phyloP scores from a whole-genome alignment of 2,888 invertebrate species.

The Erynnis tages region DNA sequence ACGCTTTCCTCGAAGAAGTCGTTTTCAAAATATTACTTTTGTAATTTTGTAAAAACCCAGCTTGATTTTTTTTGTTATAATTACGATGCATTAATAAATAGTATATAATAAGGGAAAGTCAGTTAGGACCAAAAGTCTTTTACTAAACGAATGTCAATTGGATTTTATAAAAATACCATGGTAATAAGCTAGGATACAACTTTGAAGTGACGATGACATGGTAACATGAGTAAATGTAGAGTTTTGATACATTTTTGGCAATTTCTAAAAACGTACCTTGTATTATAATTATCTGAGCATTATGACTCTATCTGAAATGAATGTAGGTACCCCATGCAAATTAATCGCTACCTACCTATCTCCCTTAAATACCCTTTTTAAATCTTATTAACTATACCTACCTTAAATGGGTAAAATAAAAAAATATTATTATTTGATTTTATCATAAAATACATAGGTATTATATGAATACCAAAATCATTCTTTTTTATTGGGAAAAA shows the following conservation, averaged over 20 bases:
- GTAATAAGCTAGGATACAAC: conserved; percentile 67
- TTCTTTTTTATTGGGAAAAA: no score
- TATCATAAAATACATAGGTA: no score
- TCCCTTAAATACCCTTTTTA: no score
- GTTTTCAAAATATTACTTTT: conserved; percentile 64
- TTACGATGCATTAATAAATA: conserved; percentile 46
- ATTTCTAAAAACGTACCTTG: conserved; percentile 46
- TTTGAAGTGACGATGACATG: conserved; percentile 69
- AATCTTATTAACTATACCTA: no score
- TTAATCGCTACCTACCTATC: not conserved
- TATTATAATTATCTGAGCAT: conserved; percentile 38
- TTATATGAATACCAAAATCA: no score
- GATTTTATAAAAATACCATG: conserved; percentile 56
- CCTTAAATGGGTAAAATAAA: no score
- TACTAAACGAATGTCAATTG: conserved; percentile 65
- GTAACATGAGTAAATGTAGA: conserved; percentile 57
- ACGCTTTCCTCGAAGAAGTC: conserved; percentile 60
- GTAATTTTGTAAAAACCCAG: conserved; percentile 65
- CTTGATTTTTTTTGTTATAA: conserved; percentile 54
- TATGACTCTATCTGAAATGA: conserved; percentile 31
- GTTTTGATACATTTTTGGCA: conserved; percentile 57
- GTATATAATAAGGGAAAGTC: conserved; percentile 55
- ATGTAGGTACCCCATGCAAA: not conserved
- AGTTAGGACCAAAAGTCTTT: conserved; percentile 63
- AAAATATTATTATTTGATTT: no score